Evolutionary conservation across 2,113 vertebrate species (phyloP).

Genomic region (Sinocyclocheilus maitianheensis): DNA sequence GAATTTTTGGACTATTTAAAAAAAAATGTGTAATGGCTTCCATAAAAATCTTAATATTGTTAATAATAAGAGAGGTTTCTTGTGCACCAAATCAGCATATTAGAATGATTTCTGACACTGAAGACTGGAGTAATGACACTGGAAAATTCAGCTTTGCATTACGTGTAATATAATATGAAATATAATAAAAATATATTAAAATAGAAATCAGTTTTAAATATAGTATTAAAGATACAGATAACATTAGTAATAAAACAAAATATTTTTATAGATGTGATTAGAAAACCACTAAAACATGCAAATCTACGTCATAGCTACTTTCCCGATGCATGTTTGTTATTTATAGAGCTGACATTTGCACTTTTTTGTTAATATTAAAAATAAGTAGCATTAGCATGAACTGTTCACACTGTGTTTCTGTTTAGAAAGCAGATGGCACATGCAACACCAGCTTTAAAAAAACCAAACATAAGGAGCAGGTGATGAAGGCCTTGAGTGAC

Average conservation of each 20-base stretch:
- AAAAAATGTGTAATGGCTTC: neutral
- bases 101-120: neutral
- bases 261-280: neutral
- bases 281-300: slow-evolving; percentile 16
- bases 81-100: neutral
- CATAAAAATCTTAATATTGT: neutral
- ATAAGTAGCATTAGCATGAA: neutral
- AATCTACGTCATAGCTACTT: neutral
- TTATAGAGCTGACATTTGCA: slow-evolving; percentile 13
- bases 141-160: neutral
- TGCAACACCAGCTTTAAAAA: slow-evolving; percentile 91
- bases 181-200: neutral
- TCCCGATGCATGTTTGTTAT: neutral
- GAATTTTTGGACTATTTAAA: neutral
- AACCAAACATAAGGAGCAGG: slow-evolving; percentile 82
- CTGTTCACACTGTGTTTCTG: neutral
- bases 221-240: neutral
- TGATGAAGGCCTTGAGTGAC: slow-evolving; percentile 80
- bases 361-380: neutral
- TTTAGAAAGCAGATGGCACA: slow-evolving; percentile 84
- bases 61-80: neutral
- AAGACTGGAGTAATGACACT: neutral
- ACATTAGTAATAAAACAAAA: neutral
- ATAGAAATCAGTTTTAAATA: neutral
- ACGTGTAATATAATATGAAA: neutral